Evolutionary conservation across 1,140 invertebrate species (phyloP).

Genomic region (Holotrichia oblita): DNA sequence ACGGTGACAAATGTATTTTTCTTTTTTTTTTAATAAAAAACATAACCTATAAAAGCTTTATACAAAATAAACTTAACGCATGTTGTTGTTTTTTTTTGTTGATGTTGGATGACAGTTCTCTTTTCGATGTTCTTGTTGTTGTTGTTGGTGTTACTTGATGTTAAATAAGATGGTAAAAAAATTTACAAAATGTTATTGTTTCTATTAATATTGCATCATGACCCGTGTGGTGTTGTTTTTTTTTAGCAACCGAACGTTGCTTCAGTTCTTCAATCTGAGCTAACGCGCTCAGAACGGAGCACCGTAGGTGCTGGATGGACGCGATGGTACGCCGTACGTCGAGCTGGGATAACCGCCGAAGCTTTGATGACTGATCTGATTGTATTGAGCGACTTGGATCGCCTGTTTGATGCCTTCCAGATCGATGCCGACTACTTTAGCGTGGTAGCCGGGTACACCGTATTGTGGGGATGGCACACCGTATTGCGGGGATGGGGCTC

Average conservation of each 20-base stretch:
- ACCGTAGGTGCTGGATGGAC: conserved; percentile 69
- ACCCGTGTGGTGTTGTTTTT: conserved; percentile 57
- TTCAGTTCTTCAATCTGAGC: conserved; percentile 42
- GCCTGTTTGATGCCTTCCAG: conserved; percentile 80
- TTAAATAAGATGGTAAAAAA: conserved; percentile 42
- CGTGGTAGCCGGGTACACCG: conserved; percentile 67
- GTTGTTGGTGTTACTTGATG: conserved; percentile 38
- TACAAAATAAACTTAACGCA: conserved; percentile 59
- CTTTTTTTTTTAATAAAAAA: conserved; percentile 52
- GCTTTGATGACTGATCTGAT: conserved; percentile 64
- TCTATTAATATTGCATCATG: conserved; percentile 59
- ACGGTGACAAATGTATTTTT: conserved; percentile 64
- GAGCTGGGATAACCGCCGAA: conserved; percentile 62
- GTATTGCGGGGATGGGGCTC: too few relatives aligned
- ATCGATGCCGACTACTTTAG: conserved; percentile 76
- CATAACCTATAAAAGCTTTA: conserved; percentile 61
- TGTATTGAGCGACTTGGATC: conserved; percentile 79
- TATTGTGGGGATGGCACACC: too few relatives aligned
- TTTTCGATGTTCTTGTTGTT: conserved; percentile 35
- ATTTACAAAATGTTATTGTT: conserved; percentile 47
- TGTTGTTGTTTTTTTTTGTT: conserved; percentile 50
- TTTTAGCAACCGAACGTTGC: conserved; percentile 21
- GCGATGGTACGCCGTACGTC: conserved; percentile 53
- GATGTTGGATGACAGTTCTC: conserved; percentile 47
- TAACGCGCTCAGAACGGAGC: conserved; percentile 61